Percentiles rank a stretch among this genome's conserved stretches.
These are phyloP conservation scores for Eulacestoma nigropectus DNA, from an alignment of 2,113 vertebrate genomes.

Conservation along the genomic window DNA sequence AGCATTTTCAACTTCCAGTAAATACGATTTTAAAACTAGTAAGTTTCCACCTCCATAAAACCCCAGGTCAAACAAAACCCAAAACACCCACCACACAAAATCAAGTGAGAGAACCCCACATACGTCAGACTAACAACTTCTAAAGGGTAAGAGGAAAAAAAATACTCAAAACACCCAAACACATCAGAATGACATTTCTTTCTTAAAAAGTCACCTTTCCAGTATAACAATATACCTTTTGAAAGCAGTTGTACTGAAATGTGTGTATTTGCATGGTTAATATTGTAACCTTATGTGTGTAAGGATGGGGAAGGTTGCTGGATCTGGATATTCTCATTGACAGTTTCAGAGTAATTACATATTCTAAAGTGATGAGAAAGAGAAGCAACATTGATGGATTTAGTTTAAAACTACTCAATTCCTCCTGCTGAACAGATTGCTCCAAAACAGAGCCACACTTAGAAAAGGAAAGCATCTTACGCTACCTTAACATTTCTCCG, in stretches of 20 bases:
- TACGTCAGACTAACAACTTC: neutral
- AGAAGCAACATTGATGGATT: neutral
- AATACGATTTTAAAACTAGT: neutral
- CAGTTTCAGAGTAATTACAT: neutral
- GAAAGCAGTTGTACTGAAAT: neutral
- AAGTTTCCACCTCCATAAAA: neutral
- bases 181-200: neutral
- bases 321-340: neutral
- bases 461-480: neutral
- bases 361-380: neutral
- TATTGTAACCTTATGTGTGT: neutral
- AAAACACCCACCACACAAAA: neutral
- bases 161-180: neutral
- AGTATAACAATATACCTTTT: neutral
- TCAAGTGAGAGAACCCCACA: neutral
- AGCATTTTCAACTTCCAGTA: neutral
- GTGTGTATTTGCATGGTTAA: neutral
- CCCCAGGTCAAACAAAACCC: neutral
- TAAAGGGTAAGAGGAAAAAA: neutral
- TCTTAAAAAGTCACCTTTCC: neutral
- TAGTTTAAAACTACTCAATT: neutral
- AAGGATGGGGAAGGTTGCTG: neutral
- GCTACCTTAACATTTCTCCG: neutral
- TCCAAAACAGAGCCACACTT: neutral
- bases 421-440: neutral